A percentile compares a stretch with the other conserved stretches of the same genome.
These are phyloP conservation scores for Eulithis prunata DNA, from an alignment of 2,888 invertebrate species.

Conservation along the genomic window DNA sequence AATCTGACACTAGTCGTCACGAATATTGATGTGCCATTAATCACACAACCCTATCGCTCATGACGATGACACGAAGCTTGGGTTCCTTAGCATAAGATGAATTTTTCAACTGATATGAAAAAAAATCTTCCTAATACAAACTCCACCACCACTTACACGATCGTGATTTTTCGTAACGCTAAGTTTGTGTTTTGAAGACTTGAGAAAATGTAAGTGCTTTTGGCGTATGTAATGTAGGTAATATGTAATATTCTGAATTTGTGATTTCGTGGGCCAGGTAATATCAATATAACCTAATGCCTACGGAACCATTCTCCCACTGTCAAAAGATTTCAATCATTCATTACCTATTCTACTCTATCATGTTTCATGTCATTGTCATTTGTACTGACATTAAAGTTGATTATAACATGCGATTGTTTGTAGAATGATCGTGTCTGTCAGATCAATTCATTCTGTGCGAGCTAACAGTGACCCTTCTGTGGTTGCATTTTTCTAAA, in stretches of 20 bases:
- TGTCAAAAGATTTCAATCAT: slow-evolving; percentile 2
- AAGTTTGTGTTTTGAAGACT: no score
- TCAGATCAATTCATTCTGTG: slow-evolving; percentile 21
- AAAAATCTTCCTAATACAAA: no score
- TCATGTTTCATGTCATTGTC: slow-evolving; percentile 44
- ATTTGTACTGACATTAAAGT: slow-evolving; percentile 41
- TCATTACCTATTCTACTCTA: slow-evolving; percentile 13
- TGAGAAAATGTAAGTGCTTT: no score
- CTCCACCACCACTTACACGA: no score
- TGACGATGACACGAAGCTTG: slow-evolving; percentile 38
- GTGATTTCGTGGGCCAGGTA: no score
- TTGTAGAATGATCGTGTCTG: slow-evolving; percentile 26
- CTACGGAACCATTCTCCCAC: slow-evolving; percentile 27
- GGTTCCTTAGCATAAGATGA: slow-evolving; percentile 27
- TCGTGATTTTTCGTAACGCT: no score
- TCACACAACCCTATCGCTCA: slow-evolving; percentile 47
- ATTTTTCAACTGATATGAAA: no score
- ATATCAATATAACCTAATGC: no score
- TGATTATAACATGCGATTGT: slow-evolving; percentile 34
- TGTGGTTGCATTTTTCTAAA: no score
- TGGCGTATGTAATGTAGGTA: no score
- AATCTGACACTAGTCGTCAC: slow-evolving; percentile 62
- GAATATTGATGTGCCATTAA: slow-evolving; percentile 74
- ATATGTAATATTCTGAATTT: no score
- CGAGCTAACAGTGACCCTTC: slow-evolving; percentile 9